Evolutionary conservation across 2,797 vertebrate species (phyloP), one percentile per base, ranked within the genome.

Genomic region (Bovichtus variegatus): DNA sequence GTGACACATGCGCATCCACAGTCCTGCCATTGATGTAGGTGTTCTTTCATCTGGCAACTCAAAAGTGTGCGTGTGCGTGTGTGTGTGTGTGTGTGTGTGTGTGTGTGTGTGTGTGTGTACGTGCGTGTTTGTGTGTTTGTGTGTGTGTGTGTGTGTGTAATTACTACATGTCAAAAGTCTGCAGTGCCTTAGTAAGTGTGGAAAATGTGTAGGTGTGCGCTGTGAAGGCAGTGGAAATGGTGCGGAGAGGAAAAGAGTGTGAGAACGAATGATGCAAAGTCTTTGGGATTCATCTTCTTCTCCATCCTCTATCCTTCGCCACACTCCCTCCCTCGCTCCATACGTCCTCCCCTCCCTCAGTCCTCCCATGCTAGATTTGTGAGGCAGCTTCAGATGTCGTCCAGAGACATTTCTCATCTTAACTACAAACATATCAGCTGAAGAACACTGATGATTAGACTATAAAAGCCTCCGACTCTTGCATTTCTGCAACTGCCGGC

Each of bases 21-120:
- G 66, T 78, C 57, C 71, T 85, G 70, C 70, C 78, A 82, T 82
- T 90, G 81, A 88, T 92, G 90, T 86, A 82, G 83, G 88, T 87
- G 87, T 81, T 87, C 83, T 92, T 89, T 90, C 81, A 92, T 93
- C 87, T 81, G 80, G 74, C 71, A 50, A 75, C 73, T 85, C 76
- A 46, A 64, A 72, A 18, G 36, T 65, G 34, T 31, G 49, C 70
- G 59, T 72, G 36, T 78, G 64, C 34, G 64, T 67, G n/a, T 69
- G 38, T 46, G 36, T 73, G 31, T 59, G 50, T 70, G n/a, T 31
- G 38, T 38, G 44, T 58, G 38, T 43, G 68, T 60, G 54, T 61
- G 60, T 41, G 44, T 76, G 59, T 53, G 29, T 76, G 71, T 9
- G 40, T 23, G 57, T 21, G 34, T 51, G 53, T 60, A 23, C 75